Base-by-base conservation (phyloP, 1,140 invertebrate genomes). In the Drosophila auraria region DNA sequence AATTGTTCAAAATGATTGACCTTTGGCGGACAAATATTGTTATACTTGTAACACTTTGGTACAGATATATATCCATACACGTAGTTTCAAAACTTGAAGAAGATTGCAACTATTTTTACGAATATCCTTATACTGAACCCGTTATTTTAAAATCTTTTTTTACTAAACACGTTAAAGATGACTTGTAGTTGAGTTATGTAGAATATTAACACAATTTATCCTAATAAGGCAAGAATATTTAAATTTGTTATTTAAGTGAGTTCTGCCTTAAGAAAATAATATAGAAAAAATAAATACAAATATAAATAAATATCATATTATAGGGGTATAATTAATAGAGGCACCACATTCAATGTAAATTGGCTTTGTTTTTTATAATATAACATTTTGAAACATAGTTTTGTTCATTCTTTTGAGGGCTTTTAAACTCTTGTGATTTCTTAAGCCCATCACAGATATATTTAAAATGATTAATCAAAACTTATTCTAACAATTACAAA, bases 1-100 rank as follows among this genome's bases (percentile, higher is more conserved):
- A 62, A 14, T 61, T n/a, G 33, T n/a, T 40, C 2, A 63, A 38
- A 63, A 63, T 63, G 23, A 17, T 63, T 20, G 50, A 63, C 33
- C n/a, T 58, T 23, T 40, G 50, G 23, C 61, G 33, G 12, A 63
- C 51, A 27, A 33, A 57, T 6, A 56, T 38, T 27, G 33, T 40
- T 15, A 58, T 59, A 63, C 9, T 40, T 6, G 2, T 40, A 8
- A 14, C 23, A 27, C 33, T 59, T 5, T 59, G 25, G 23, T 40
- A 40, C 4, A 27, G 53, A 50, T 27, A 40, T 6, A 11, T 40
- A 12, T 15, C 25, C 11, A 27, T 40, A n/a, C n/a, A n/a, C n/a
- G n/a, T n/a, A 4, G 11, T 58, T 27, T 27, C 14, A 9, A 27
- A 12, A 17, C 9, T 20, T 6, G 51, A 63, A 15, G 23, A 58